These are phyloP conservation scores for Phlogophora meticulosa DNA, from an alignment of 2,888 invertebrate genomes.

Conservation along the genomic window DNA sequence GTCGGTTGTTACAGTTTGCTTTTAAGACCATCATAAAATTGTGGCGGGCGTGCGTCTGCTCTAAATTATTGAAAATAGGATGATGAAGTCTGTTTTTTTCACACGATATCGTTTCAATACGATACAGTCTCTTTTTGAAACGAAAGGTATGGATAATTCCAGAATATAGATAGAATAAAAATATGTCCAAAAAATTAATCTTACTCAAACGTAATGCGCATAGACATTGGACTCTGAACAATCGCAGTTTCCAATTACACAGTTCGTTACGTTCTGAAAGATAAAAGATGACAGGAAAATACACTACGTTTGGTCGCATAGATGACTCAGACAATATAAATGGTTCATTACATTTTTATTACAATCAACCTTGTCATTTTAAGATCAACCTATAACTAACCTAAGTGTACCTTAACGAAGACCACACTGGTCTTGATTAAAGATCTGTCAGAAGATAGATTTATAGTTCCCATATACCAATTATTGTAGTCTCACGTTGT, in stretches of 20 bases:
- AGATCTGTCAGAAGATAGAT: slow-evolving; percentile 72
- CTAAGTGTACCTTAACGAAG: slow-evolving; percentile 15
- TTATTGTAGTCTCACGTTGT: slow-evolving; percentile 81
- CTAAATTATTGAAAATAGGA: slow-evolving; percentile 46
- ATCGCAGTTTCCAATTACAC: slow-evolving; percentile 85
- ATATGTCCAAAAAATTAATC: neutral
- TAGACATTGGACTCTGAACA: slow-evolving; percentile 78
- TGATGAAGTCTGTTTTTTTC: slow-evolving; percentile 15
- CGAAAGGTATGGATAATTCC: neutral
- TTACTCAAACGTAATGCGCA: slow-evolving; percentile 59
- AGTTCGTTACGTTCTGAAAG: slow-evolving; percentile 86
- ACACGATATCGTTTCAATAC: slow-evolving; percentile 3
- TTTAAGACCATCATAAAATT: slow-evolving; percentile 52
- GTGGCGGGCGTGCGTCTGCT: slow-evolving; percentile 30
- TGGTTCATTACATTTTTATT: slow-evolving; percentile 18
- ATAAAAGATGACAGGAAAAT: slow-evolving; percentile 85
- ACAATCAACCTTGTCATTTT: slow-evolving; percentile 3
- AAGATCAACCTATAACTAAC: slow-evolving; percentile 11
- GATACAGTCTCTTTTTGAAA: neutral
- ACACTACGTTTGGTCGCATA: slow-evolving; percentile 67
- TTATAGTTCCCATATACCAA: slow-evolving; percentile 68
- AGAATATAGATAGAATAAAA: neutral
- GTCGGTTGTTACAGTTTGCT: slow-evolving; percentile 48
- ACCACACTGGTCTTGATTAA: slow-evolving; percentile 17
- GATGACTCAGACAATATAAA: slow-evolving; percentile 19